Conservation (phyloP, 2,888 invertebrate genomes). For the Sarcophaga carnaria region DNA sequence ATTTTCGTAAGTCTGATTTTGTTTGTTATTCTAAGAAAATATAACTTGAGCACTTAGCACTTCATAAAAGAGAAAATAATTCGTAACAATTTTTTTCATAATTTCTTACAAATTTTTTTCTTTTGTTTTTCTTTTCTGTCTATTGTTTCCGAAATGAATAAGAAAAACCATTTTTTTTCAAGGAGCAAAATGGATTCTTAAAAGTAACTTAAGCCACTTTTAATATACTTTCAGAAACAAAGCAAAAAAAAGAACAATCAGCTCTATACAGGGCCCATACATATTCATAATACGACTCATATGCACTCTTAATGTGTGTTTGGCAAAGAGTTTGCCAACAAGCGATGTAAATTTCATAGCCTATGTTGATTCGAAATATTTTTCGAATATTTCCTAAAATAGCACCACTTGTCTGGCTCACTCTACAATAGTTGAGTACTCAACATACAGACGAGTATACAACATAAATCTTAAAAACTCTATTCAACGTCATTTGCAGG, state of each 20-base stretch:
- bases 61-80: constrained; percentile 40
- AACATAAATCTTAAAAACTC: constrained; percentile 66
- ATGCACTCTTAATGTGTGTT: not conserved
- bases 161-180: not conserved
- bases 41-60: constrained; percentile 55
- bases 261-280: not conserved
- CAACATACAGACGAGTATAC: constrained; percentile 13
- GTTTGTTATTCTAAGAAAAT: constrained; percentile 30
- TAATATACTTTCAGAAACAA: constrained; percentile 62
- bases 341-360: not conserved
- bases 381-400: not conserved
- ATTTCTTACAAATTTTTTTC: constrained; percentile 17
- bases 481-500: constrained; percentile 68
- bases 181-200: constrained; percentile 34
- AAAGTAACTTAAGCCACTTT: constrained; percentile 63
- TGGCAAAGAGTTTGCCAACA: not conserved
- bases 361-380: not conserved
- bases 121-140: not conserved
- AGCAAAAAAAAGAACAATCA: constrained; percentile 1
- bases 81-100: constrained; percentile 56
- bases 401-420: not conserved
- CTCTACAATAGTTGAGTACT: not conserved
- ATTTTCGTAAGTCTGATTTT: constrained; percentile 13
- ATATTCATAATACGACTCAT: constrained; percentile 21
- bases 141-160: constrained; percentile 30